phyloP scores from a whole-genome alignment of 1,140 invertebrate genomes.

The Hyphantria cunea region DNA sequence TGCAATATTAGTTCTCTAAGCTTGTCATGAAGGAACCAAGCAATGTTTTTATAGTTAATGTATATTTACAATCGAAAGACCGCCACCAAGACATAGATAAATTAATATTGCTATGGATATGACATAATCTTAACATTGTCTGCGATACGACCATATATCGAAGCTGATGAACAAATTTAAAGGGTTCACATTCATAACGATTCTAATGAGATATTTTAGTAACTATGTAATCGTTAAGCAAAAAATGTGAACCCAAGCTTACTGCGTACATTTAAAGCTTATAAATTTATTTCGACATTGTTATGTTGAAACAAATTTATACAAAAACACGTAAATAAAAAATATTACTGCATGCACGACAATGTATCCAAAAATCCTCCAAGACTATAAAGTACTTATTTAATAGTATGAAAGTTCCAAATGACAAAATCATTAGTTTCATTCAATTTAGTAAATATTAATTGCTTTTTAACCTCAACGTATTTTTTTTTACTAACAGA shows the following conservation, averaged over 20 bases:
- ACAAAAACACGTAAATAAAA: constrained; percentile 61
- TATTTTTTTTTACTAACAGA: background rate
- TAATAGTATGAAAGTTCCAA: background rate
- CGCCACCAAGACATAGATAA: constrained; percentile 63
- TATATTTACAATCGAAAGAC: constrained; percentile 44
- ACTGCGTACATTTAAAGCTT: constrained; percentile 72
- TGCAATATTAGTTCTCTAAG: constrained; percentile 74
- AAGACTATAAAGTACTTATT: constrained; percentile 34
- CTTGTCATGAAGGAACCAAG: constrained; percentile 45
- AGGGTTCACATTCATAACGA: constrained; percentile 48
- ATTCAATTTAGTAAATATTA: constrained; percentile 24
- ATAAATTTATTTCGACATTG: constrained; percentile 47
- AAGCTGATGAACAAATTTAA: constrained; percentile 53
- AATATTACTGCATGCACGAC: constrained; percentile 74
- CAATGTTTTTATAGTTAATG: constrained; percentile 9
- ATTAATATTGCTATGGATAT: constrained; percentile 77
- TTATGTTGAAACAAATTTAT: constrained; percentile 44
- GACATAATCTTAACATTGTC: constrained; percentile 50
- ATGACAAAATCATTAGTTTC: constrained; percentile 36
- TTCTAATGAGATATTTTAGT: constrained; percentile 27
- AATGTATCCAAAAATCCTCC: constrained; percentile 58
- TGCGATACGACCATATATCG: constrained; percentile 55
- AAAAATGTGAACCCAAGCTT: constrained; percentile 60
- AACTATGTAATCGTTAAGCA: constrained; percentile 2
- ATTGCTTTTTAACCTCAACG: constrained; percentile 4